phyloP scores from a whole-genome alignment of 2,113 vertebrate genomes.

The Arizona elegans region DNA sequence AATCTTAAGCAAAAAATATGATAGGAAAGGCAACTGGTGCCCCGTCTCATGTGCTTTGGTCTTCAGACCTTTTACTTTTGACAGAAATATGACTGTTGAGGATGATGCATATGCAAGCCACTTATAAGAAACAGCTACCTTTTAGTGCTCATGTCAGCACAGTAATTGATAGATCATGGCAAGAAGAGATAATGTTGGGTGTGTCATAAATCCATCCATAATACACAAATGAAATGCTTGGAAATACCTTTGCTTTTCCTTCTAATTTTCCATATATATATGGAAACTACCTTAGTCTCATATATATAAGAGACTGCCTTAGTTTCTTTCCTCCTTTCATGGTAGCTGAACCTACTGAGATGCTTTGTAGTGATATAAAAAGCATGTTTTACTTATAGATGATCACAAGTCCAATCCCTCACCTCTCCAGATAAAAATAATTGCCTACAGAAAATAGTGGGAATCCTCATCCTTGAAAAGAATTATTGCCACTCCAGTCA shows the following conservation, averaged over 20 bases:
- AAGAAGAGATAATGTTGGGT: conserved; percentile 31
- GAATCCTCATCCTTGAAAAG: background rate
- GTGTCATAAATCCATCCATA: background rate
- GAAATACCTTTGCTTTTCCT: conserved; percentile 11
- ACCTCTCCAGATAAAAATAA: background rate
- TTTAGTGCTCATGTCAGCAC: background rate
- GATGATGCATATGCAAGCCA: background rate
- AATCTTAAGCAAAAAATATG: background rate
- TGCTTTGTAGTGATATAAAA: background rate
- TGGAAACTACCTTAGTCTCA: too few species aligned
- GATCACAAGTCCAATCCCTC: background rate
- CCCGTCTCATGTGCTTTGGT: background rate
- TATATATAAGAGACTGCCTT: background rate
- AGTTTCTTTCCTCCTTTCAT: background rate
- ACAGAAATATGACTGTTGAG: background rate
- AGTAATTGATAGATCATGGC: background rate
- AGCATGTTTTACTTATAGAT: background rate
- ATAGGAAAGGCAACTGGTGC: background rate
- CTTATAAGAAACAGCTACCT: background rate
- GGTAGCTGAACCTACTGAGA: fast-evolving
- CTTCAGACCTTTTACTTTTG: background rate
- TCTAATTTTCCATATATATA: background rate
- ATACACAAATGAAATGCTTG: conserved; percentile 21
- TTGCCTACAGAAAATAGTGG: background rate
- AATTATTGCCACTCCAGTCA: background rate